Conservation (phyloP, 2,113 vertebrate genomes). For the Catharus minimus region DNA sequence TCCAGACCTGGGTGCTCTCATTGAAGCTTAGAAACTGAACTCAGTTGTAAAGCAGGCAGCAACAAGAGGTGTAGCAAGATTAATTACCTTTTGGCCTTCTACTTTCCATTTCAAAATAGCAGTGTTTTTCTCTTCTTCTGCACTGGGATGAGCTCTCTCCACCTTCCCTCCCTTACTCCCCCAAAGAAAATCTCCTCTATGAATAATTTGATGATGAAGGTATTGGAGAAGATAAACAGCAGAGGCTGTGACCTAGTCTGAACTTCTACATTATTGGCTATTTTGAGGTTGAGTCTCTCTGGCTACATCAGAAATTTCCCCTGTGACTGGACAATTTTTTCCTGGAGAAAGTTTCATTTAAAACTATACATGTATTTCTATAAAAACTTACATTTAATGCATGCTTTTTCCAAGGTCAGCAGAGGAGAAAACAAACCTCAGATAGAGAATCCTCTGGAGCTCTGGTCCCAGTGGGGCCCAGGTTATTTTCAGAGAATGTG, state of each 20-base stretch:
- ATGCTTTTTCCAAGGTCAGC: neutral
- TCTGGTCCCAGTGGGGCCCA: neutral
- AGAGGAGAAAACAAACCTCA: neutral
- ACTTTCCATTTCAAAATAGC: neutral
- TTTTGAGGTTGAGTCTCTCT: neutral
- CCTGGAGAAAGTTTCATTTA: neutral
- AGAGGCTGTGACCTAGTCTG: neutral
- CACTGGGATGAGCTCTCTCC: neutral
- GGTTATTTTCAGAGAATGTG: constrained; percentile 10
- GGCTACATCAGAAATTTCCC: neutral
- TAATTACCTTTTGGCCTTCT: neutral
- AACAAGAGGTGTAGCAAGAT: neutral
- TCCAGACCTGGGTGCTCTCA: neutral
- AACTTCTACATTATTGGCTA: neutral
- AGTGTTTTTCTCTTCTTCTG: neutral
- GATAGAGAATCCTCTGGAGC: neutral
- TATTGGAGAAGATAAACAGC: neutral
- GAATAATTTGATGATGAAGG: neutral
- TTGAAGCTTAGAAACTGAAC: neutral
- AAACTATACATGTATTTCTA: neutral
- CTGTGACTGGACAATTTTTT: neutral
- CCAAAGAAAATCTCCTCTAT: neutral
- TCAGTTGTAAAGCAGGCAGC: neutral
- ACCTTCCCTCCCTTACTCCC: neutral
- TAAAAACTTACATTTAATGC: neutral